Evolutionary conservation across 2,888 invertebrate species (phyloP).

Genomic region (Kryphioiulus occultus): DNA sequence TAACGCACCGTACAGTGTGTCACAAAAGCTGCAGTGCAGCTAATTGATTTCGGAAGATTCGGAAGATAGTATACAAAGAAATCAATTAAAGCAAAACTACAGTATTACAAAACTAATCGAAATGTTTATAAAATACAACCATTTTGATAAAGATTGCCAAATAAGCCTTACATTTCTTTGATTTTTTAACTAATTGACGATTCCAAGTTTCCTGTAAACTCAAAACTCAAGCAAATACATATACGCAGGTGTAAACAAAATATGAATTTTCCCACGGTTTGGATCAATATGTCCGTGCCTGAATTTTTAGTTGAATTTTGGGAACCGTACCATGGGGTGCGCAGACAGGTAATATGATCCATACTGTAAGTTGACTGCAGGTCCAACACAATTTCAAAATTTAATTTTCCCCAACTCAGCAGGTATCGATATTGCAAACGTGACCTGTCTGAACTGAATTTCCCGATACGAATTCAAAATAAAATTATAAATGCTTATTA

Average conservation of each 20-base stretch:
- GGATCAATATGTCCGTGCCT: neutral
- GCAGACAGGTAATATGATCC: constrained; percentile 12
- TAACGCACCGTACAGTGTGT: too few species aligned
- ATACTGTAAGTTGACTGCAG: neutral
- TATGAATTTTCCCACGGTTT: neutral
- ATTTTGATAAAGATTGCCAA: too few species aligned
- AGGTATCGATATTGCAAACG: constrained; percentile 18
- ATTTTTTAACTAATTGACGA: too few species aligned
- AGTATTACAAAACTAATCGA: too few species aligned
- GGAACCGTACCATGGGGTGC: neutral
- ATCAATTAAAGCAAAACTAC: too few species aligned
- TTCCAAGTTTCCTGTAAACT: neutral
- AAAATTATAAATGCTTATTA: constrained; percentile 1
- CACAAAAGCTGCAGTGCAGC: too few species aligned
- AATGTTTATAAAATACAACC: too few species aligned
- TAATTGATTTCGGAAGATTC: too few species aligned
- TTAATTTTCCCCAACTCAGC: neutral
- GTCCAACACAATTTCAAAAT: neutral
- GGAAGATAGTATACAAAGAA: too few species aligned
- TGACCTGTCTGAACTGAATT: neutral
- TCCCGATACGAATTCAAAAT: neutral
- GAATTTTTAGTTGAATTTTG: neutral
- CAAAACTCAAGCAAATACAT: neutral
- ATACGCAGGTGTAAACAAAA: neutral
- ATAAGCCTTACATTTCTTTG: too few species aligned